Evolutionary conservation across 2,113 vertebrate species (phyloP), one percentile per base, ranked within the genome.

Genomic region (Apaloderma vittatum): DNA sequence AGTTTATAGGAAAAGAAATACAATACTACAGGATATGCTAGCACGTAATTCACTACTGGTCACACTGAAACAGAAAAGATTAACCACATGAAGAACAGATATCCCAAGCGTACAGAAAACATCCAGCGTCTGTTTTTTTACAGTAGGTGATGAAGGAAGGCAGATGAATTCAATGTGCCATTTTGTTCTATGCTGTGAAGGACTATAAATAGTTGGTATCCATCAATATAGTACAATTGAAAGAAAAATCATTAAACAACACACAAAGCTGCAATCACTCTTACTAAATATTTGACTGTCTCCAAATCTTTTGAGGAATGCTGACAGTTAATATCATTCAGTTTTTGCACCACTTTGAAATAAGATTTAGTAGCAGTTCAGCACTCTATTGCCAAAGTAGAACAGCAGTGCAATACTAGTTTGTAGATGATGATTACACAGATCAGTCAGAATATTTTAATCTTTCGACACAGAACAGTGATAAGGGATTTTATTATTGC

Each of bases 71-170:
- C 8, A 51, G 76, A 91, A 91, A 74, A 90, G 51, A 93, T 92
- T 77, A 97, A 92, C 24, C 63, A 94, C 88, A 92, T 55, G 48
- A 94, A 94, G 83, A 86, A 74, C 46, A 71, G 79, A 91, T 9
- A 91, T 23, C 8, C 68, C 34, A 30, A 1, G 4, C 72, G 37
- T 57, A 49, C 49, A 92, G 34, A 45, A 27, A n/a, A 62, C 49
- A 66, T 58, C 17, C 27, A 75, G 18, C 0, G 0, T 17, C 63
- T 62, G 19, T 7, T 51, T 74, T 51, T 58, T 70, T 59, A 70
- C 2, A 70, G 13, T 15, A 80, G 70, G 29, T 11, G 26, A 80
- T 26, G 40, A 83, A 86, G 48, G 62, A 2, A 75, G 58, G 37
- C 40, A 63, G 37, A 63, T 11, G 1, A 90, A 88, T 65, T 78